Evolutionary conservation across 2,888 invertebrate genomes (phyloP).

Genomic region (Polyploca ridens): DNA sequence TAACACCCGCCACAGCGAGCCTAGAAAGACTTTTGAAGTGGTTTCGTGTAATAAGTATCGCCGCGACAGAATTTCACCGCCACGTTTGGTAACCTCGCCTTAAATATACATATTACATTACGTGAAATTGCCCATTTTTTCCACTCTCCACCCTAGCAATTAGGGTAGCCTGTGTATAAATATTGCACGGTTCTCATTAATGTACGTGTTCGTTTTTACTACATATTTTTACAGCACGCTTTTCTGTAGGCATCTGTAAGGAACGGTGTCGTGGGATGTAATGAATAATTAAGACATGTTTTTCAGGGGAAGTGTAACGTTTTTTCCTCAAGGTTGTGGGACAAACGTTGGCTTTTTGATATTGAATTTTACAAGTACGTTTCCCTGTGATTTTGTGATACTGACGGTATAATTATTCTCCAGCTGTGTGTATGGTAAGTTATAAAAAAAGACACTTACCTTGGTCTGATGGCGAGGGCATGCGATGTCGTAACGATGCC

Average conservation of each 20-base stretch:
- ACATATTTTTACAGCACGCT: slow-evolving; percentile 77
- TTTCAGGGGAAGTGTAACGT: slow-evolving; percentile 60
- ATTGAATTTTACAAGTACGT: slow-evolving; percentile 26
- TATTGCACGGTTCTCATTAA: slow-evolving; percentile 84
- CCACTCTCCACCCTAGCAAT: slow-evolving; percentile 85
- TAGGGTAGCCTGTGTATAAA: slow-evolving; percentile 84
- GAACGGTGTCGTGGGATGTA: slow-evolving; percentile 59
- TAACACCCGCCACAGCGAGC: slow-evolving; percentile 43
- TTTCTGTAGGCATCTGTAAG: slow-evolving; percentile 69
- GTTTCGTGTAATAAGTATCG: slow-evolving; percentile 75
- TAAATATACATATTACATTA: slow-evolving; percentile 85
- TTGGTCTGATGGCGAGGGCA: slow-evolving; percentile 76
- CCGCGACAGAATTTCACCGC: slow-evolving; percentile 78
- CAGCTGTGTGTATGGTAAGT: too few species aligned
- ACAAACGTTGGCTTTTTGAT: slow-evolving; percentile 38
- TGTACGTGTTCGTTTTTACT: slow-evolving; percentile 80
- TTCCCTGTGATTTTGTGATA: neutral
- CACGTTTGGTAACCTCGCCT: slow-evolving; percentile 75
- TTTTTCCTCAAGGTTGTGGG: slow-evolving; percentile 43
- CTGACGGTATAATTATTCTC: too few species aligned
- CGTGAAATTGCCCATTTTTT: slow-evolving; percentile 85
- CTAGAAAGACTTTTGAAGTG: slow-evolving; percentile 79
- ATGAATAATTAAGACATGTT: slow-evolving; percentile 82
- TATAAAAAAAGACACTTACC: slow-evolving; percentile 51
- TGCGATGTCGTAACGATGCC: slow-evolving; percentile 73